A percentile compares a stretch with the other conserved stretches of the same genome.
phyloP scores from a whole-genome alignment of 2,797 vertebrate species.

The Okamejei kenojei region DNA sequence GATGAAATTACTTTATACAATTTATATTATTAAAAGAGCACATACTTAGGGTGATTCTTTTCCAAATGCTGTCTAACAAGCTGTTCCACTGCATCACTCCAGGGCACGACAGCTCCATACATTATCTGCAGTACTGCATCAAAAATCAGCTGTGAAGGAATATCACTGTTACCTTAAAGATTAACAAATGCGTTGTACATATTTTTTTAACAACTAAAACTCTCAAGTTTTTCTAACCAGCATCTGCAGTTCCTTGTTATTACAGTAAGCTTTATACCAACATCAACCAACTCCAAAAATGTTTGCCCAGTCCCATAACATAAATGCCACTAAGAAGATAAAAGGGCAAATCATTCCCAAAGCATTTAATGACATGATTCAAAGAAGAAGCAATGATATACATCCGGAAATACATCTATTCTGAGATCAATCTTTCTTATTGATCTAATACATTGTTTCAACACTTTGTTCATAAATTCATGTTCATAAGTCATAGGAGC shows the following conservation, averaged over 20 bases:
- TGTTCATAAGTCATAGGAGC: no score
- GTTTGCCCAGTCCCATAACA: background rate
- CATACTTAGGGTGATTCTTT: slow-evolving; percentile 87
- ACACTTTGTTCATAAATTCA: no score
- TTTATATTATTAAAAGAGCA: background rate
- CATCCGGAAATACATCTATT: no score
- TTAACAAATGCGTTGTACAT: background rate
- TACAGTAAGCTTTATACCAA: background rate
- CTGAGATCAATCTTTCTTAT: no score
- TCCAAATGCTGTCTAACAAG: slow-evolving; percentile 81
- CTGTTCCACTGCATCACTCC: slow-evolving; percentile 79
- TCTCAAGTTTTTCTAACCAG: no score
- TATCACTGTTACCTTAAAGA: background rate
- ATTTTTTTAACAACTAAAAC: background rate
- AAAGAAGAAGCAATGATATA: background rate
- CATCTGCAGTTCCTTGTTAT: no score
- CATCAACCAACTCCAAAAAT: no score
- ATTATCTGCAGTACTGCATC: slow-evolving; percentile 90
- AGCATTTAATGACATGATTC: background rate
- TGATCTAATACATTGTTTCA: no score
- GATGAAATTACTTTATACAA: background rate
- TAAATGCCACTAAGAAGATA: background rate
- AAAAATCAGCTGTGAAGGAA: slow-evolving; percentile 71
- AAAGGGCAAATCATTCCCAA: background rate
- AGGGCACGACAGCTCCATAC: slow-evolving; percentile 84